These are phyloP conservation scores for Castor canadensis DNA, from an alignment of 2,113 vertebrate species.

Conservation along the genomic window DNA sequence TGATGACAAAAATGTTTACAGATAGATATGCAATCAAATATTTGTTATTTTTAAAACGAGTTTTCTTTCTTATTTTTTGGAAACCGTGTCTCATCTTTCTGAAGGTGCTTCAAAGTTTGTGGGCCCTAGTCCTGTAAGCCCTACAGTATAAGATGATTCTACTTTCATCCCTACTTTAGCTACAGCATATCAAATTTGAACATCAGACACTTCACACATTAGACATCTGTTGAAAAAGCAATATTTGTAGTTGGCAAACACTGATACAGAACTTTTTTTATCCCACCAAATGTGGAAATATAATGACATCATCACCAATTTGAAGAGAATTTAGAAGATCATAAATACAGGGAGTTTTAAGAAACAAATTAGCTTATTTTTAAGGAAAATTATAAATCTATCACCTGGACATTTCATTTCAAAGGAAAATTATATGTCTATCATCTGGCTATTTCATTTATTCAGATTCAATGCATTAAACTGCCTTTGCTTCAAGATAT, in stretches of 20 bases:
- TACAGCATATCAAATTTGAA: background rate
- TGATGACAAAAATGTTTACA: background rate
- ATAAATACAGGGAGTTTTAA: background rate
- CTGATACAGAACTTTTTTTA: background rate
- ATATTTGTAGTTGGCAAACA: background rate
- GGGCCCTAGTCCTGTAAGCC: too few species aligned
- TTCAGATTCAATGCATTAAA: background rate
- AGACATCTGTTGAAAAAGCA: background rate
- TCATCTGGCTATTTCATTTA: constrained; percentile 5
- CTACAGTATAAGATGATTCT: background rate
- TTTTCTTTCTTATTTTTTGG: background rate
- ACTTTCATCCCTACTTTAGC: background rate
- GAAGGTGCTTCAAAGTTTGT: background rate
- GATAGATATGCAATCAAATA: background rate
- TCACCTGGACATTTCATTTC: background rate
- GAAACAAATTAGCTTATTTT: background rate
- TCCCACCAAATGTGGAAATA: background rate
- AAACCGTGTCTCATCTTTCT: background rate
- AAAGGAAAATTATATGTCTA: background rate
- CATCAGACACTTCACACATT: background rate
- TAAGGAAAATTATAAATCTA: background rate
- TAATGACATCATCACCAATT: background rate
- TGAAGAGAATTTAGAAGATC: background rate
- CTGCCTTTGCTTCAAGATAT: background rate
- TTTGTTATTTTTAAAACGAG: background rate